A percentile compares a stretch with the other conserved stretches of the same genome.
Conservation (phyloP, 2,797 vertebrate genomes). For the Rhinoraja longicauda region DNA sequence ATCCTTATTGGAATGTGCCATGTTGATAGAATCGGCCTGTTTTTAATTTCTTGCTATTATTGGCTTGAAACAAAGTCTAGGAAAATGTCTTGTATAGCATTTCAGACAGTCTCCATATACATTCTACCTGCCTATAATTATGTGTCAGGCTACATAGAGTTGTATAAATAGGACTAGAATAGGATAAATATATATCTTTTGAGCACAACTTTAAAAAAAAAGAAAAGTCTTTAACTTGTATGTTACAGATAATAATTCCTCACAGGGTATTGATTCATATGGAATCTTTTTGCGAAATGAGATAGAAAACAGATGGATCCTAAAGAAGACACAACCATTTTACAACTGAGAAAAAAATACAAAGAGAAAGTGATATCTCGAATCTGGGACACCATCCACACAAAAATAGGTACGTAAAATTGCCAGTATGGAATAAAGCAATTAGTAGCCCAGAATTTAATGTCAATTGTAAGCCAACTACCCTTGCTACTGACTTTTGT, state of each 20-base stretch:
- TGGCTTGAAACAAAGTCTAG: neutral
- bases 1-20: neutral
- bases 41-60: neutral
- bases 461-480: too few species aligned
- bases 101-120: neutral
- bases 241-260: neutral
- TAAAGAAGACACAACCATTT: neutral
- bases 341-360: too few species aligned
- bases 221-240: neutral
- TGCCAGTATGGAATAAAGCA: too few species aligned
- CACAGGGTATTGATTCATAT: neutral
- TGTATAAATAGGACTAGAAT: neutral
- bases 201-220: neutral
- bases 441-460: too few species aligned
- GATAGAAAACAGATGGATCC: neutral
- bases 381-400: too few species aligned
- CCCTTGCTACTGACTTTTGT: too few species aligned
- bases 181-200: neutral
- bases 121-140: neutral
- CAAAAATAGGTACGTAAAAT: too few species aligned
- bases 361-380: too few species aligned
- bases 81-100: neutral
- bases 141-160: neutral
- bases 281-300: neutral
- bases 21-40: too few species aligned